A percentile compares a stretch with the other conserved stretches of the same genome.
phyloP scores from a whole-genome alignment of 2,888 invertebrate species.

The Rhogogaster chlorosoma region DNA sequence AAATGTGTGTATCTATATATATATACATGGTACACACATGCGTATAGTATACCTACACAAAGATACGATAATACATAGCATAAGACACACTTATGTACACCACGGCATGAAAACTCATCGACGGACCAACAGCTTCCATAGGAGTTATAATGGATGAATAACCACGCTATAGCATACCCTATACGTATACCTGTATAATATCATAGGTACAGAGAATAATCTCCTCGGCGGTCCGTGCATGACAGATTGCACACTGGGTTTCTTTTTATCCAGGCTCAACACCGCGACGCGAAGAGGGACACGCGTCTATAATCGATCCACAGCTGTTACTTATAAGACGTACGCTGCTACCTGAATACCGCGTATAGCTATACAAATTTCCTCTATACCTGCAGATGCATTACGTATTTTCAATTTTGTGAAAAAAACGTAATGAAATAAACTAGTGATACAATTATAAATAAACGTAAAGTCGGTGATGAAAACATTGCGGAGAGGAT shows the following conservation, averaged over 20 bases:
- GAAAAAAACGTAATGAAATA: neutral
- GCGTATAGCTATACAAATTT: no score
- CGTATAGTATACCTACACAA: no score
- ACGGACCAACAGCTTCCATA: neutral
- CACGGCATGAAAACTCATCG: neutral
- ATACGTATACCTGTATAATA: no score
- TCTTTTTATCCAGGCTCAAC: neutral
- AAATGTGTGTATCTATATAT: neutral
- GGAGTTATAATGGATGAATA: neutral
- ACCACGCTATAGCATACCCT: neutral
- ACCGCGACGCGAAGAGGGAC: neutral
- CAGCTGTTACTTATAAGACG: neutral
- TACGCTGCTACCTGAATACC: neutral
- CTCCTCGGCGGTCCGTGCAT: neutral
- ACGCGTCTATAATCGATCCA: conserved; percentile 10
- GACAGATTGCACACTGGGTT: neutral
- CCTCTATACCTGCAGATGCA: neutral
- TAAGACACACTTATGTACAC: neutral
- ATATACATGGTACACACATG: neutral
- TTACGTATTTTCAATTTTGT: no score
- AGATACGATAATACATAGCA: neutral
- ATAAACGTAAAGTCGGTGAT: neutral
- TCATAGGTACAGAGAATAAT: neutral
- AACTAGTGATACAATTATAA: neutral
- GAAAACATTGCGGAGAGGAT: neutral